Conservation (phyloP, 2,888 invertebrate species). For the Artemia sinica region DNA sequence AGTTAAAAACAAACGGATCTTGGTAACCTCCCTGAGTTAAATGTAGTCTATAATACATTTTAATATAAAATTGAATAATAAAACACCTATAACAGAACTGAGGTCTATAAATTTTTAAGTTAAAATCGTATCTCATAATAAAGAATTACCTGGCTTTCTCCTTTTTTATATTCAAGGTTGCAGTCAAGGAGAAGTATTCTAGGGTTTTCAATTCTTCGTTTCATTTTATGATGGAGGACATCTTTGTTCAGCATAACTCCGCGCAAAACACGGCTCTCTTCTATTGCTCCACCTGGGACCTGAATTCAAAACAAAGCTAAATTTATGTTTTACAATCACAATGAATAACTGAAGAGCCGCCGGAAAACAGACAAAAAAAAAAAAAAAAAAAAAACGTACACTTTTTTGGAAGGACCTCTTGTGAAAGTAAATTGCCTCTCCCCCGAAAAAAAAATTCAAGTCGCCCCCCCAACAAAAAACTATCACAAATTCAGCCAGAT, state of each 20-base stretch:
- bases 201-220: slow-evolving; percentile 80
- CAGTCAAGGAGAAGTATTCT: slow-evolving; percentile 87
- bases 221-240: slow-evolving; percentile 95
- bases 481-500: no score
- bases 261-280: slow-evolving; percentile 75
- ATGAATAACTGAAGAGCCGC: background rate
- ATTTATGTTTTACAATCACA: background rate
- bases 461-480: no score
- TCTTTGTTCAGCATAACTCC: slow-evolving; percentile 99
- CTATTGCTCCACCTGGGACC: slow-evolving; percentile 87
- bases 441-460: no score
- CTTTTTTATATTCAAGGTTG: slow-evolving; percentile 93
- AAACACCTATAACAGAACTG: no score
- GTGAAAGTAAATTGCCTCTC: no score
- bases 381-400: background rate
- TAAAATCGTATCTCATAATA: no score
- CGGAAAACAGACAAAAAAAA: background rate
- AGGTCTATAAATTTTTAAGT: no score
- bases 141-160: slow-evolving; percentile 54
- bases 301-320: slow-evolving; percentile 27
- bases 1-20: no score
- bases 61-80: no score
- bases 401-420: background rate
- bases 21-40: no score
- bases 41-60: no score